Evolutionary conservation across 2,888 invertebrate species (phyloP), one percentile per base, ranked within the genome.

Genomic region (Teleogryllus oceanicus): DNA sequence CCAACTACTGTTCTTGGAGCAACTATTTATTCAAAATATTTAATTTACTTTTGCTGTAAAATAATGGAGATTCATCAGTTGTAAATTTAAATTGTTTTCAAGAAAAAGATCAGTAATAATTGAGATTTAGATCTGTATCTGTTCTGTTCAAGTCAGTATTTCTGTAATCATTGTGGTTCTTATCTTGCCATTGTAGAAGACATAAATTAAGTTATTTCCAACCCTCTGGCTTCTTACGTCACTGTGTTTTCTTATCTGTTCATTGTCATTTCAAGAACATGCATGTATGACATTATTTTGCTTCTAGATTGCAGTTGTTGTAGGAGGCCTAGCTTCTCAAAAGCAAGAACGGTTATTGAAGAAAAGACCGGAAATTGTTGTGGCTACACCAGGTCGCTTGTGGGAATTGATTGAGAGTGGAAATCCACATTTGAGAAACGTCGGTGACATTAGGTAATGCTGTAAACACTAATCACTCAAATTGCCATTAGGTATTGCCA

Each of bases 371-470:
- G 97, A 99, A 87, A 93, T 99, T 82, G 93, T 99, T 1, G 96
- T 99, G 62, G 99, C 97, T 1, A 99, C 99, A 0, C 99, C 99
- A 0, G 99, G 99, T 0, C 89, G 99, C 16, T 89, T 99, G 50
- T 99, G 99, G 99, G 97, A 99, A 87, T 89, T 99, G 18, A 90
- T 97, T 75, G 89, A 92, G 82, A 91, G 93, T 85, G 96, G 94
- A 0, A 93, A 95, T 85, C 87, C 89, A 11, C 95, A 96, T 88
- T 88, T 96, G 50, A 91, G 90, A 82, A 92, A 94, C 85, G 86
- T 96, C 20, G 88, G 92, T 82, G 88, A 91, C 78, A 91, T 95
- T 77, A 92, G 90, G 93, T 94, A 85, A 87, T 50, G 49, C 4
- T 49, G 24, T 37, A 2, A 37, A 37, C 37, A 37, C 8, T 37